Base-by-base conservation (phyloP, 2,113 vertebrate species). In the Xenopus tropicalis region DNA sequence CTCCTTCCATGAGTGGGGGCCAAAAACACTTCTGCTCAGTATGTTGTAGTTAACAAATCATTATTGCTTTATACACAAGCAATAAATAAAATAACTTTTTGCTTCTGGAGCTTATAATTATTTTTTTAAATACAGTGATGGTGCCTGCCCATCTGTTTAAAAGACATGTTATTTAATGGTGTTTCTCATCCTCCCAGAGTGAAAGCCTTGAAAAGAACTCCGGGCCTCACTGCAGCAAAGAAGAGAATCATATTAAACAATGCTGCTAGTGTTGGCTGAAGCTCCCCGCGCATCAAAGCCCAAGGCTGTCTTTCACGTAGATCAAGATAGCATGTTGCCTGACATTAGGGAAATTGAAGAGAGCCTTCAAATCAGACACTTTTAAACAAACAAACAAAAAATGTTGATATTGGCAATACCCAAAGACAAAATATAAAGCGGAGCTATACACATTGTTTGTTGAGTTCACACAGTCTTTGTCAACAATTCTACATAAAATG, bases 221-320 rank as follows among this genome's bases (percentile, higher is more conserved):
- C 6, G 29, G 29, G 29, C 29, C 46, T 48, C 1, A 48, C 16
- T 48, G 16, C 46, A 48, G 13, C 12, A 17, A 48, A 48, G 12
- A 13, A 48, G 46, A n/a, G 37, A 68, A 75, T 61, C n/a, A 62
- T 61, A 75, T 68, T 69, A 62, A 69, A 61, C 43, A 69, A 75
- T 66, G 24, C 43, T 52, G 19, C 46, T 54, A 69, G 66, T 75
- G 66, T 57, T 51, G 65, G 37, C 37, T 51, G 43, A 68, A 62
- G 42, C 72, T 11, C 24, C 29, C 44, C 17, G 46, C 46, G 69
- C 72, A 69, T 52, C 57, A 62, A 69, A 75, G 65, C 54, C 51
- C 17, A 42, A 61, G 63, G 42, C 43, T 74, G 42, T 67, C 72
- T 74, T 67, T 74, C 54, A 51, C 56, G 19, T 42, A 43, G 65